These are phyloP conservation scores for Botrylloides violaceus DNA, from an alignment of 23 tunicate species.

Conservation along the genomic window DNA sequence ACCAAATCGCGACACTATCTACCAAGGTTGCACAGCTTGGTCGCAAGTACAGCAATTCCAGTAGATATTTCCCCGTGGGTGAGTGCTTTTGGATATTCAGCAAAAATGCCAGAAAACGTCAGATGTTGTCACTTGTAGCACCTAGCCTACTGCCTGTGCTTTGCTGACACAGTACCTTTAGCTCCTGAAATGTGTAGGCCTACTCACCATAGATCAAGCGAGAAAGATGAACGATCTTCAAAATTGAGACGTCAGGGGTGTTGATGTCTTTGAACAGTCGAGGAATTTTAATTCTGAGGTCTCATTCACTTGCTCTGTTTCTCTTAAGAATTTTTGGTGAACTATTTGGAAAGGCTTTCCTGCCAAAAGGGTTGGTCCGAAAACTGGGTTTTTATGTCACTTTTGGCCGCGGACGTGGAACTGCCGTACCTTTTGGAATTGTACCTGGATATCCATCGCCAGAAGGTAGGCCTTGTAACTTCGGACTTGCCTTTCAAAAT, in stretches of 20 bases:
- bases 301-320: neutral
- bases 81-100: no score
- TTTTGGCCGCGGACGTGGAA: slow-evolving; percentile 49
- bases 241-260: no score
- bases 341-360: slow-evolving; percentile 61
- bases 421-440: slow-evolving; percentile 37
- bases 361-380: slow-evolving; percentile 57
- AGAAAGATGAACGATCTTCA: no score
- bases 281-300: no score
- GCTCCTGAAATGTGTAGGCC: no score
- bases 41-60: slow-evolving; percentile 31
- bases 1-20: slow-evolving; percentile 20
- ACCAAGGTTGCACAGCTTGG: slow-evolving; percentile 50
- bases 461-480: slow-evolving; percentile 37
- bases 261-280: no score
- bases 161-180: no score
- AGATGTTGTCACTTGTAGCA: no score
- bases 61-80: slow-evolving; percentile 83
- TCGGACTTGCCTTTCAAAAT: neutral
- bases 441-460: slow-evolving; percentile 40
- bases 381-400: slow-evolving; percentile 40
- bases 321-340: slow-evolving; percentile 52
- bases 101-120: no score
- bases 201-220: no score
- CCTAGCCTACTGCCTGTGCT: no score